Conservation (phyloP, 2,113 vertebrate species). For the Lamprotornis superbus region DNA sequence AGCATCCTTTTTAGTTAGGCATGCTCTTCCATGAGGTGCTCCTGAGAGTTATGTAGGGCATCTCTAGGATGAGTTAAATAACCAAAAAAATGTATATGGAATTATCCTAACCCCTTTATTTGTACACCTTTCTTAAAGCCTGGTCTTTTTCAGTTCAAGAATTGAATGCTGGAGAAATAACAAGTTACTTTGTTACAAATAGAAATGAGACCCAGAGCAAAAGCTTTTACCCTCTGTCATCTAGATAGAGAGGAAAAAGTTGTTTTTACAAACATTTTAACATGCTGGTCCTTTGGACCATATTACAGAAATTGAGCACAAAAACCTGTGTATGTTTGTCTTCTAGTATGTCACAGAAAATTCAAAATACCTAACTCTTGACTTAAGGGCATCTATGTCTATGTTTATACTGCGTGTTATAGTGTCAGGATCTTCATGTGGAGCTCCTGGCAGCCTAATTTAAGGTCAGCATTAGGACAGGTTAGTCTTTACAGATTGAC, state of each 20-base stretch:
- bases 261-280: not conserved
- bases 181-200: not conserved
- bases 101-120: not conserved
- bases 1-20: not conserved
- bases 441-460: not conserved
- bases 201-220: not conserved
- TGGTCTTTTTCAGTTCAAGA: not conserved
- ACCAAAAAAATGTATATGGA: not conserved
- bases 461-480: not conserved
- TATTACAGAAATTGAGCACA: not conserved
- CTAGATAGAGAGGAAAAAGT: not conserved
- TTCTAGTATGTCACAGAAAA: not conserved
- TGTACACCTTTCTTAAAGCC: not conserved
- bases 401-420: fast-evolving
- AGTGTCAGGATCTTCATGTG: not conserved
- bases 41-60: not conserved
- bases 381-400: not conserved
- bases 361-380: not conserved
- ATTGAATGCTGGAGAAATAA: not conserved
- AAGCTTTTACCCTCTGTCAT: not conserved
- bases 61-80: not conserved
- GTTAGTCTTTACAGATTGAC: not conserved
- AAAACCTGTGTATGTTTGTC: not conserved
- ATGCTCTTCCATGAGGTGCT: not conserved
- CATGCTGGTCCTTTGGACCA: not conserved